phyloP scores from a whole-genome alignment of 2,888 invertebrate genomes.

The Hedya salicella region DNA sequence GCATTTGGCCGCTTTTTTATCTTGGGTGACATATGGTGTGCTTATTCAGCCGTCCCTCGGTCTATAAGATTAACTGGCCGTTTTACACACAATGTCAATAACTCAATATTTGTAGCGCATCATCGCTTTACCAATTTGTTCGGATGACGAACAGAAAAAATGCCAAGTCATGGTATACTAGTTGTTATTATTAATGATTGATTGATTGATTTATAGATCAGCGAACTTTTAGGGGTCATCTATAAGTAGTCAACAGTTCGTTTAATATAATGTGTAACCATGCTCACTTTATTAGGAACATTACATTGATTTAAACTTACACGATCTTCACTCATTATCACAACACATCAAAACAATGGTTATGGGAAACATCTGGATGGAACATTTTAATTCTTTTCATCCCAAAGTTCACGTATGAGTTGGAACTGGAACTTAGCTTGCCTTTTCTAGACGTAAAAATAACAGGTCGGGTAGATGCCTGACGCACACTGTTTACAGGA shows the following conservation, averaged over 20 bases:
- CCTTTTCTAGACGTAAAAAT: too few relatives aligned
- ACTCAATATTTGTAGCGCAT: constrained; percentile 31
- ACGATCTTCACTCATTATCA: too few relatives aligned
- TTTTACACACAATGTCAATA: constrained; percentile 34
- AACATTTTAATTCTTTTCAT: too few relatives aligned
- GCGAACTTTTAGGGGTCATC: constrained; percentile 2
- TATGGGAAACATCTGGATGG: too few relatives aligned
- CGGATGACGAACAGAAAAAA: constrained; percentile 42
- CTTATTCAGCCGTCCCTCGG: not conserved
- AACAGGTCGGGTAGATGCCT: too few relatives aligned
- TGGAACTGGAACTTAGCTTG: too few relatives aligned
- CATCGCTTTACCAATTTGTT: constrained; percentile 41
- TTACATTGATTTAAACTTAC: too few relatives aligned
- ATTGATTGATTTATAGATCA: constrained; percentile 19
- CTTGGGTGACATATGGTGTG: too few relatives aligned
- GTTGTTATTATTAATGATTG: constrained; percentile 30
- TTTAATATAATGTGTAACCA: not conserved
- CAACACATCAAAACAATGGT: too few relatives aligned
- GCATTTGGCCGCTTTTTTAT: too few relatives aligned
- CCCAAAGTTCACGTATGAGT: too few relatives aligned
- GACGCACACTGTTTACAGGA: too few relatives aligned
- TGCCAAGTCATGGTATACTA: constrained; percentile 31
- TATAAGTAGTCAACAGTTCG: not conserved
- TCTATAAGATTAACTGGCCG: constrained; percentile 33
- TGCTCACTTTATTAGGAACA: not conserved